Evolutionary conservation across 2,888 invertebrate species (phyloP).

Genomic region (Pseudococcus longispinus): DNA sequence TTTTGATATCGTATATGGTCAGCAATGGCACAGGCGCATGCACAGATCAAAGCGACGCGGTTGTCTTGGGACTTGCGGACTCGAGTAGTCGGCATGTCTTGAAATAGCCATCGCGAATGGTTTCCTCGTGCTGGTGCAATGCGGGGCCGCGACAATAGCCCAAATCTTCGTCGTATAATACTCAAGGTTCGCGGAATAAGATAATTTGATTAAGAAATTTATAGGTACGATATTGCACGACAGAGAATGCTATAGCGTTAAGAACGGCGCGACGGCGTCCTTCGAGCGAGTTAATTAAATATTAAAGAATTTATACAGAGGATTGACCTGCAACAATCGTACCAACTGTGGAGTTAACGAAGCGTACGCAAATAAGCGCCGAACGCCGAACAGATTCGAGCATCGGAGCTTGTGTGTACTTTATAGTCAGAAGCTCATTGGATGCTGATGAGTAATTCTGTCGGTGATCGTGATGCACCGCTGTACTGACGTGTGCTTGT

Average conservation of each 20-base stretch:
- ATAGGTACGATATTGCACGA: not conserved
- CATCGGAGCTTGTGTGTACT: not conserved
- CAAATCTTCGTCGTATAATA: not conserved
- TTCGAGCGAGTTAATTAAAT: constrained; percentile 39
- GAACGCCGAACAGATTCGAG: not conserved
- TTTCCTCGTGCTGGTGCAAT: not conserved
- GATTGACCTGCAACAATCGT: constrained; percentile 38
- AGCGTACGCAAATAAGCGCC: not conserved
- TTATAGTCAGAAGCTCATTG: not conserved
- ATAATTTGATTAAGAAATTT: constrained; percentile 36
- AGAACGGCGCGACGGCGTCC: not conserved
- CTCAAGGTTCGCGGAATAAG: constrained; percentile 19
- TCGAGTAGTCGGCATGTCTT: not conserved
- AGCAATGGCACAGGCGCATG: not conserved
- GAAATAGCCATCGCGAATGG: not conserved
- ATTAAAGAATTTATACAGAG: constrained; percentile 28
- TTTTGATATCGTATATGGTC: constrained; percentile 5
- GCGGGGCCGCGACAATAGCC: not conserved
- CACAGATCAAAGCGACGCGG: not conserved
- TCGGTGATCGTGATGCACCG: not conserved
- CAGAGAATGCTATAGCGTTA: not conserved
- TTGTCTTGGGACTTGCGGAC: not conserved
- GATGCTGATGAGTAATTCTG: not conserved
- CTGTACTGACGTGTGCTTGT: not conserved
- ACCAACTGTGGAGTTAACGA: not conserved